phyloP scores from a whole-genome alignment of 2,888 invertebrate species.

The Anoplius nigerrimus region DNA sequence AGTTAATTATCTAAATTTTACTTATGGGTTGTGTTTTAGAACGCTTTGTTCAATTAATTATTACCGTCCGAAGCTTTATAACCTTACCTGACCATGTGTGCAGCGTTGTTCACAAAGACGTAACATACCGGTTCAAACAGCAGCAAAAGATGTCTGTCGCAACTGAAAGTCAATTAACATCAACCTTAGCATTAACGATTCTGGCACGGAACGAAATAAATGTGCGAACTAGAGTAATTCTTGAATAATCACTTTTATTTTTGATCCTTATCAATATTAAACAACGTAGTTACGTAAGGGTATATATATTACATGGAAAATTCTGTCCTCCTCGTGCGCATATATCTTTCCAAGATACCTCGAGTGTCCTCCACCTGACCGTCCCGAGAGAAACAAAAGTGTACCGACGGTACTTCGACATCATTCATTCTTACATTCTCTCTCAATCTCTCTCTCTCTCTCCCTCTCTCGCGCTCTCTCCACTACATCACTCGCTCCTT shows the following conservation, averaged over 20 bases:
- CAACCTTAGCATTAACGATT: no score
- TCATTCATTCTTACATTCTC: slow-evolving; percentile 2
- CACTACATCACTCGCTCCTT: background rate
- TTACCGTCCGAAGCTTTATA: no score
- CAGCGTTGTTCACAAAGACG: no score
- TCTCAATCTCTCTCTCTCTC: slow-evolving; percentile 15
- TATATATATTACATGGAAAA: slow-evolving; percentile 74
- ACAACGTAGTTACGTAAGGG: slow-evolving; percentile 72
- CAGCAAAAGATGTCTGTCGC: no score
- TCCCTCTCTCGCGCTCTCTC: background rate
- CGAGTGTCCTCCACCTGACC: slow-evolving; percentile 42
- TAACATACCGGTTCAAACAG: no score
- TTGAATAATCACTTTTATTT: slow-evolving; percentile 72
- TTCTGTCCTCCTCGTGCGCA: slow-evolving; percentile 64
- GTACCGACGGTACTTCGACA: slow-evolving; percentile 25
- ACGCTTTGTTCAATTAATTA: no score
- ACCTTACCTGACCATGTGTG: no score
- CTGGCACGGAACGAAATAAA: background rate
- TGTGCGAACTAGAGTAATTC: slow-evolving; percentile 29
- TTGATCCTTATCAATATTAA: slow-evolving; percentile 73
- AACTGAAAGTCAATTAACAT: no score
- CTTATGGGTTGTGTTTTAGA: no score
- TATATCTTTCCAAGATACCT: slow-evolving; percentile 55
- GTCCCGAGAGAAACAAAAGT: slow-evolving; percentile 46
- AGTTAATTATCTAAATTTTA: no score